Percentiles rank a stretch among this genome's conserved stretches.
phyloP scores from a whole-genome alignment of 2,797 vertebrate genomes.

The Anabacerthia variegaticeps region DNA sequence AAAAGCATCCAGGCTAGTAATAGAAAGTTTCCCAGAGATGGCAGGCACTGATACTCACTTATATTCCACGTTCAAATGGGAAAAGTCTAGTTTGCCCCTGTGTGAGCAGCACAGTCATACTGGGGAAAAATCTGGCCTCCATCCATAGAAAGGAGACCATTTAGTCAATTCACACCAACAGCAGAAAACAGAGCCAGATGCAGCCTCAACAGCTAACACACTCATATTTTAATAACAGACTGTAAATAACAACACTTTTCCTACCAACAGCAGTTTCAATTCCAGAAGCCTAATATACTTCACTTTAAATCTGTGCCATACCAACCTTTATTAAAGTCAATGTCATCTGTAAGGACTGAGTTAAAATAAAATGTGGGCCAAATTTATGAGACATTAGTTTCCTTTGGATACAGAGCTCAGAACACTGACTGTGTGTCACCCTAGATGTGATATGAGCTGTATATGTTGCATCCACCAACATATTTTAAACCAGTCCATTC shows the following conservation, averaged over 20 bases:
- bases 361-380: conserved; percentile 39
- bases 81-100: not conserved
- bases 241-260: not conserved
- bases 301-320: conserved; percentile 34
- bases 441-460: not conserved
- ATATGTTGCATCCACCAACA: rapidly evolving
- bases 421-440: not conserved
- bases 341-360: conserved; percentile 11
- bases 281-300: not conserved
- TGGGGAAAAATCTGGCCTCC: not conserved
- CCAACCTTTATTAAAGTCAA: conserved; percentile 33
- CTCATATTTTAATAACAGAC: not conserved
- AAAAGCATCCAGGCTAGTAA: not conserved
- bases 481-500: not conserved
- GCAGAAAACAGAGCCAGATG: not conserved
- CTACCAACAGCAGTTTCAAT: not conserved
- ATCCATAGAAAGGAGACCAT: not conserved
- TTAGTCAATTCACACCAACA: not conserved
- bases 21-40: not conserved
- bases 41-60: not conserved
- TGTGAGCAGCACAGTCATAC: not conserved
- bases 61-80: not conserved
- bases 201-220: not conserved
- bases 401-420: not conserved
- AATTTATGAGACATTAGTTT: not conserved